phyloP scores from a whole-genome alignment of 1,140 invertebrate genomes.

The Orius insidiosus region DNA sequence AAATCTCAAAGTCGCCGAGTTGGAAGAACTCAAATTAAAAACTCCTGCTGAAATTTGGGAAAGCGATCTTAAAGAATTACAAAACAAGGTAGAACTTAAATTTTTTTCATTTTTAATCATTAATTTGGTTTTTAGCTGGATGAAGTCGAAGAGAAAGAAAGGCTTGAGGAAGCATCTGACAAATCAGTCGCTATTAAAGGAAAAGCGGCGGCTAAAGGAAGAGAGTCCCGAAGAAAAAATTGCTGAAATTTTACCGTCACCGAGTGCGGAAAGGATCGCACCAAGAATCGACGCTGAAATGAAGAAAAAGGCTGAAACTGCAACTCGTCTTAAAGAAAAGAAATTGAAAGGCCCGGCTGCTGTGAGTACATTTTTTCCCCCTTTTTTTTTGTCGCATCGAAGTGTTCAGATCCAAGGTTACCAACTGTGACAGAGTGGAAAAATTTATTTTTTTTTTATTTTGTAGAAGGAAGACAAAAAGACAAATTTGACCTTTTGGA shows the following conservation, averaged over 20 bases:
- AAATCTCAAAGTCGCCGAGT: constrained; percentile 59
- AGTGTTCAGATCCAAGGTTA: no score
- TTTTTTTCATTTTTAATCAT: neutral
- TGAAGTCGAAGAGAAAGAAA: constrained; percentile 49
- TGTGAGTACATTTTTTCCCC: no score
- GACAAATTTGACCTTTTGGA: no score
- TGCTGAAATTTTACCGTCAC: constrained; percentile 38
- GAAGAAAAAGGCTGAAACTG: constrained; percentile 45
- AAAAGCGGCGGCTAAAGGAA: constrained; percentile 27
- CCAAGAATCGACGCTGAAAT: constrained; percentile 59
- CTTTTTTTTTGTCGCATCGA: no score
- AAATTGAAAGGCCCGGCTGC: constrained; percentile 29
- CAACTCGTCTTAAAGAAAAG: constrained; percentile 26
- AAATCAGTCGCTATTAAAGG: constrained; percentile 22
- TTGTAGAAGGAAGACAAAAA: no score
- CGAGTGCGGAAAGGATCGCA: constrained; percentile 40
- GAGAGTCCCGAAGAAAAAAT: constrained; percentile 33
- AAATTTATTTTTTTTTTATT: no score
- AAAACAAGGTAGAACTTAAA: constrained; percentile 35
- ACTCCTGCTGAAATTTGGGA: constrained; percentile 66
- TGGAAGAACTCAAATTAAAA: constrained; percentile 52
- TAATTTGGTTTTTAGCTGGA: constrained; percentile 29
- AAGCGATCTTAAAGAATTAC: constrained; percentile 67
- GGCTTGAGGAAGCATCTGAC: constrained; percentile 34
- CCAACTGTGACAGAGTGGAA: no score